These are phyloP conservation scores for Dasyurus viverrinus DNA, from an alignment of 2,113 vertebrate genomes.

Conservation along the genomic window DNA sequence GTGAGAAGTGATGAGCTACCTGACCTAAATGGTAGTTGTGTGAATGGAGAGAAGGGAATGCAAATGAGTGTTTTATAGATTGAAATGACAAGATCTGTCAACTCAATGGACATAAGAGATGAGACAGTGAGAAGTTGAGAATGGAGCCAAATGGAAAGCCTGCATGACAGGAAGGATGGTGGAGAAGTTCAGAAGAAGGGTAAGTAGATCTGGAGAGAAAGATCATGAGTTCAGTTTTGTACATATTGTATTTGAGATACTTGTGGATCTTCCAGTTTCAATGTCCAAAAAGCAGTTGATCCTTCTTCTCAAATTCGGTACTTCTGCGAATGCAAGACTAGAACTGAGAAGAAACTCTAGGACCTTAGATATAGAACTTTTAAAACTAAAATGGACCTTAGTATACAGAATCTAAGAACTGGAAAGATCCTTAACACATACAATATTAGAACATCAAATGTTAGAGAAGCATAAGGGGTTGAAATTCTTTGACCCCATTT, in stretches of 20 bases:
- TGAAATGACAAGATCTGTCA: not conserved
- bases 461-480: not conserved
- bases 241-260: not conserved
- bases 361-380: not conserved
- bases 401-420: not conserved
- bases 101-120: not conserved
- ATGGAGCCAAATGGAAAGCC: not conserved
- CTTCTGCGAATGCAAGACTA: not conserved
- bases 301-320: not conserved
- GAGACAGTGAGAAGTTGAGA: not conserved
- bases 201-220: not conserved
- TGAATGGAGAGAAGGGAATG: not conserved
- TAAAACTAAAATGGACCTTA: not conserved
- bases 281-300: not conserved
- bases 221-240: not conserved
- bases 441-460: not conserved
- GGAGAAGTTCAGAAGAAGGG: not conserved
- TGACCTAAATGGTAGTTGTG: not conserved
- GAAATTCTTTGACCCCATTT: not conserved
- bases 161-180: not conserved
- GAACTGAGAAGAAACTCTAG: not conserved
- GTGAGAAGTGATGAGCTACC: not conserved
- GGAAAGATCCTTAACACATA: not conserved
- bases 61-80: not conserved
- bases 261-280: not conserved